phyloP scores from a whole-genome alignment of 2,797 vertebrate genomes.

The Mionectes olivaceus region DNA sequence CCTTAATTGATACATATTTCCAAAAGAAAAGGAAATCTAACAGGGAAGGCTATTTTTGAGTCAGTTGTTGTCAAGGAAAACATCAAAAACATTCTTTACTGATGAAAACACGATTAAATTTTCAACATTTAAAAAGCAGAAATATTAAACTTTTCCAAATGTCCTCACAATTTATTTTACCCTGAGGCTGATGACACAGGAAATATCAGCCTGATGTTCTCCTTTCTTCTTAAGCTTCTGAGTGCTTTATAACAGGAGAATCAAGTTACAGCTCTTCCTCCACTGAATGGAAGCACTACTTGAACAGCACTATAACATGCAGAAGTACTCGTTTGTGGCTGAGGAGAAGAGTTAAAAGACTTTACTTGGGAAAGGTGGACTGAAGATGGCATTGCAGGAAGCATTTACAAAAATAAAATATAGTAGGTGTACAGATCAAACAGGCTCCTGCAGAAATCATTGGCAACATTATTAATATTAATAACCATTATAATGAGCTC shows the following conservation, averaged over 20 bases:
- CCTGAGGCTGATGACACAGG: not conserved
- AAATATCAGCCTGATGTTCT: not conserved
- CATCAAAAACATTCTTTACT: not conserved
- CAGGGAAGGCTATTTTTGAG: not conserved
- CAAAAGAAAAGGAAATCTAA: not conserved
- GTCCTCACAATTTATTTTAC: not conserved
- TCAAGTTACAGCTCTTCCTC: not conserved
- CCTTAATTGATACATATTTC: constrained; percentile 37
- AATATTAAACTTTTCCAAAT: not conserved
- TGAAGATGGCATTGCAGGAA: not conserved
- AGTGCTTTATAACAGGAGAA: not conserved
- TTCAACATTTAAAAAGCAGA: constrained; percentile 1
- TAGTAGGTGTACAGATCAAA: not conserved
- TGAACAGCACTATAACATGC: not conserved
- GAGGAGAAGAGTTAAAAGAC: not conserved
- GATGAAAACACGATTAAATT: not conserved
- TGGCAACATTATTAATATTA: not conserved
- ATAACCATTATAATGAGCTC: not conserved
- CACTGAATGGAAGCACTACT: not conserved
- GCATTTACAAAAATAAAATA: not conserved
- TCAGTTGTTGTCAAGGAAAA: not conserved
- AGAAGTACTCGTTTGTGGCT: not conserved
- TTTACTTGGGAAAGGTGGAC: not conserved
- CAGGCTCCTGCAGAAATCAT: not conserved
- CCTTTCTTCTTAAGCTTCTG: not conserved